These are phyloP conservation scores for Tribolium castaneum DNA, from an alignment of 1,140 invertebrate species.

Conservation along the genomic window DNA sequence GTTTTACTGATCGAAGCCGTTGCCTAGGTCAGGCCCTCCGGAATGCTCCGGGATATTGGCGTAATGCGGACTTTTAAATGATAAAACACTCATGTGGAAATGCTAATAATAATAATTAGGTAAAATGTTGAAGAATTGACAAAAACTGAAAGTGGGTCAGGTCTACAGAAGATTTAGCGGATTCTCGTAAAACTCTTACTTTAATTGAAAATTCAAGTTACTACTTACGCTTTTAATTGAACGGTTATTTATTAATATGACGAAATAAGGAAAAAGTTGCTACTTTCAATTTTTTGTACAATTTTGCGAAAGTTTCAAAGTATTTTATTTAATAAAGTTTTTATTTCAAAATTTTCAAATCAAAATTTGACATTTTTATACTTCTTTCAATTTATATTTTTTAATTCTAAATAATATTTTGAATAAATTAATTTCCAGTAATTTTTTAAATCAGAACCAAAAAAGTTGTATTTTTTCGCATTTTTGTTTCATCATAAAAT, in stretches of 20 bases:
- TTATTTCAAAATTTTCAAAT: too few relatives aligned
- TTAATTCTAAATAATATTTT: too few relatives aligned
- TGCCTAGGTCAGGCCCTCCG: constrained; percentile 15
- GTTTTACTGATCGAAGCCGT: not conserved
- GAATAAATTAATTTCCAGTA: too few relatives aligned
- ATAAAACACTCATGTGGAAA: not conserved
- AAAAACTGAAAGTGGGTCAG: not conserved
- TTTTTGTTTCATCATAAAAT: too few relatives aligned
- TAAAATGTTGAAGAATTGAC: not conserved
- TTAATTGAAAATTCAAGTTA: not conserved
- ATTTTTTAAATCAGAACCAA: too few relatives aligned
- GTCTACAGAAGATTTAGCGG: not conserved
- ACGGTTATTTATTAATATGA: not conserved
- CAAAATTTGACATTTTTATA: too few relatives aligned
- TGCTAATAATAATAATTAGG: not conserved
- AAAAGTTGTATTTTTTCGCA: too few relatives aligned
- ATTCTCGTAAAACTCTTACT: not conserved
- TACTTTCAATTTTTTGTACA: too few relatives aligned
- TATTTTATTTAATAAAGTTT: too few relatives aligned
- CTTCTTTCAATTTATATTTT: too few relatives aligned
- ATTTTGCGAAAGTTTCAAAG: too few relatives aligned
- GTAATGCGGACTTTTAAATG: not conserved
- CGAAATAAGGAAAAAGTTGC: too few relatives aligned
- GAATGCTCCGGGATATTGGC: not conserved
- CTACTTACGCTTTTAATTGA: not conserved